These are phyloP conservation scores for Danio albolineatus DNA, from an alignment of 2,797 vertebrate species.

Conservation along the genomic window DNA sequence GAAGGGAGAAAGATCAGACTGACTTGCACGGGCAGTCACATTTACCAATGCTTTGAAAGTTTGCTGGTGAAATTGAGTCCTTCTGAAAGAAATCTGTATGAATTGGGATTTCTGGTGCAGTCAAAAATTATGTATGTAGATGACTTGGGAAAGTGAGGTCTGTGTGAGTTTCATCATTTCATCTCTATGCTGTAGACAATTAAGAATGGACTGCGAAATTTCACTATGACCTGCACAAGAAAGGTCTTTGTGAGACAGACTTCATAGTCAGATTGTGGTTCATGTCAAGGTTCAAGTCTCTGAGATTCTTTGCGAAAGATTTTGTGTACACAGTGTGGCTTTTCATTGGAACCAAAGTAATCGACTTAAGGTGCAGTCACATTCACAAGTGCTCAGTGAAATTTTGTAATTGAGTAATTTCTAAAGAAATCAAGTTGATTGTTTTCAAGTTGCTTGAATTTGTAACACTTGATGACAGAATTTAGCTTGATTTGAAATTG, in stretches of 20 bases:
- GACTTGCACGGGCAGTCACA: slow-evolving; percentile 15
- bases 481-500: not conserved
- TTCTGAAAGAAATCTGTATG: too few species aligned
- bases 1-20: slow-evolving; percentile 59
- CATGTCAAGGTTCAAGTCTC: slow-evolving; percentile 90
- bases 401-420: too few species aligned
- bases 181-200: too few species aligned
- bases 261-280: slow-evolving; percentile 83
- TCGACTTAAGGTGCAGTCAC: too few species aligned
- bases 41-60: not conserved
- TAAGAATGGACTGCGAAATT: too few species aligned
- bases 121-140: not conserved
- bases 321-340: slow-evolving; percentile 3
- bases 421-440: too few species aligned
- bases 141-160: too few species aligned
- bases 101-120: not conserved
- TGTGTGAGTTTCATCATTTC: too few species aligned
- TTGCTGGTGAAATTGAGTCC: not conserved
- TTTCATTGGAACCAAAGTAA: slow-evolving; percentile 68
- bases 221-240: slow-evolving; percentile 71
- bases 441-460: not conserved
- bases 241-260: slow-evolving; percentile 91
- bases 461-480: not conserved
- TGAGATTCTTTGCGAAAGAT: not conserved
- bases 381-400: too few species aligned